Base-by-base conservation (phyloP, 2,888 invertebrate species). In the Oscheius sp. region DNA sequence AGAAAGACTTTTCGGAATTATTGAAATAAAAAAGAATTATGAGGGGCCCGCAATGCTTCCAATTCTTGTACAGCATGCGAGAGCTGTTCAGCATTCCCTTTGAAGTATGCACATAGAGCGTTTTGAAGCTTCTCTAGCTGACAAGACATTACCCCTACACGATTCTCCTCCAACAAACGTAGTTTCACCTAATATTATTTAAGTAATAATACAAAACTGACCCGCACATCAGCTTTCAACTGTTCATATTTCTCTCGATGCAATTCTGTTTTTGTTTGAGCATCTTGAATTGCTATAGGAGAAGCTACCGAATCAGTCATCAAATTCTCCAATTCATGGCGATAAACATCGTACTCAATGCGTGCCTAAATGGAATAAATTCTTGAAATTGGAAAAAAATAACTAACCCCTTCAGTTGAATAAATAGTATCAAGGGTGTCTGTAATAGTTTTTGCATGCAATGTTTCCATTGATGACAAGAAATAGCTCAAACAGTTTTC, bases 361-460 rank as follows among this genome's bases (percentile, higher is more conserved):
- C 95, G 87, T 17, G 82, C 80, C 76, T 77, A 68, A 22, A 71
- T 36, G 20, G 47, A 67, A 12, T 26, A 45, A 30, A 22, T 44
- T 20, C 22, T 14, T 54, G 20, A 33, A 17, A 14, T 32, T 14
- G 24, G 2, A 32, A 14, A 6, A 24, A 59, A 14, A 9, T 45
- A 93, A 91, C 92, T 90, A 38, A 92, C 90, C 70, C 90, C 90
- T 88, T 93, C 92, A 86, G 92, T 92, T 83, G 91, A 90, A 83
- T 91, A 90, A 72, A 93, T 90, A 65, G 92, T 93, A 71, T 91
- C 89, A 77, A 93, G 88, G 1, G 92, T 96, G 87, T 98, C 97
- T 87, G 96, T 95, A 87, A 98, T 97, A 47, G 96, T 97, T 89
- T 95, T 95, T 89, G 95, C 92, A 88, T 95, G 94, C 83, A 98